phyloP scores from a whole-genome alignment of 2,888 invertebrate species.

The Cosmopolites sordidus region DNA sequence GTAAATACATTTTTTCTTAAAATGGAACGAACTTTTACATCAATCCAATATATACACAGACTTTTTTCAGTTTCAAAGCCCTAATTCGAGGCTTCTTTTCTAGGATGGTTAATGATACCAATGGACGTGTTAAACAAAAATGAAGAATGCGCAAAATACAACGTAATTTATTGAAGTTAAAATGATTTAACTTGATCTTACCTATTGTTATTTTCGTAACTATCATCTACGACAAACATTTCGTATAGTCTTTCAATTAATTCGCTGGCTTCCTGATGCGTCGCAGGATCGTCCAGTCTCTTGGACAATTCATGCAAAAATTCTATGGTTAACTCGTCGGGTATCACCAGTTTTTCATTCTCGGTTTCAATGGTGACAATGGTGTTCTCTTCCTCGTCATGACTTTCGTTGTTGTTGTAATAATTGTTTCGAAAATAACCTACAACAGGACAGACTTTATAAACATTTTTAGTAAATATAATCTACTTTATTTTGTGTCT shows the following conservation, averaged over 20 bases:
- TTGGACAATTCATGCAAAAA: constrained; percentile 64
- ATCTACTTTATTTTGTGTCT: no score
- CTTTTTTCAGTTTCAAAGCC: no score
- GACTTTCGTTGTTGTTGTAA: constrained; percentile 56
- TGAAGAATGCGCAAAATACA: no score
- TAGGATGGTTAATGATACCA: no score
- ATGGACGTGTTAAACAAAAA: neutral
- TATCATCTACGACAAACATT: constrained; percentile 67
- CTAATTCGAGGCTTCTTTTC: no score
- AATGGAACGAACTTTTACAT: no score
- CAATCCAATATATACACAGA: no score
- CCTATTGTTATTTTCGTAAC: constrained; percentile 54
- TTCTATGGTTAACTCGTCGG: constrained; percentile 71
- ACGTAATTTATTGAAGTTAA: no score
- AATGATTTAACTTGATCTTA: constrained; percentile 24
- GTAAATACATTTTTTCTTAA: no score
- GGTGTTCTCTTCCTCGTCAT: constrained; percentile 49
- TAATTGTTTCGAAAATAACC: constrained; percentile 52
- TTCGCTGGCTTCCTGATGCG: constrained; percentile 69
- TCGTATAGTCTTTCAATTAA: constrained; percentile 75
- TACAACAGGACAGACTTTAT: constrained; percentile 3
- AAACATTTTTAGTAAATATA: no score
- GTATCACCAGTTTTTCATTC: constrained; percentile 54
- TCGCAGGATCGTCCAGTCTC: constrained; percentile 66
- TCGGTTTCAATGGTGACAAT: constrained; percentile 44